These are phyloP conservation scores for Podarcis cretensis DNA, from an alignment of 2,113 vertebrate species.

Conservation along the genomic window DNA sequence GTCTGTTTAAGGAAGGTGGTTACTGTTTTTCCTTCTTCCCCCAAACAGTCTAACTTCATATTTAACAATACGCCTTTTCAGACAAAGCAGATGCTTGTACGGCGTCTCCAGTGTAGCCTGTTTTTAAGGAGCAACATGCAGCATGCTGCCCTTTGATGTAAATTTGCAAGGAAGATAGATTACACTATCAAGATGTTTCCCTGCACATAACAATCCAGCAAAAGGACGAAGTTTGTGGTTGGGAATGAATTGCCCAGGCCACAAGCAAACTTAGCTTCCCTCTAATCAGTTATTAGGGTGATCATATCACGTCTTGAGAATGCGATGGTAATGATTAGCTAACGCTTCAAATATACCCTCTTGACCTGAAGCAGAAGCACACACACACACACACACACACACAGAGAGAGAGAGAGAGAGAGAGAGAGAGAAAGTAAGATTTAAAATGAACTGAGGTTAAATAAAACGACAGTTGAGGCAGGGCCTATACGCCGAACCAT, in stretches of 20 bases:
- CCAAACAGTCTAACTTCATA: conserved; percentile 9
- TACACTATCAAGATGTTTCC: conserved; percentile 63
- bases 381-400: neutral
- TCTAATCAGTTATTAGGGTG: conserved; percentile 68
- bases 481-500: conserved; percentile 52
- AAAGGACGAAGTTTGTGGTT: conserved; percentile 67
- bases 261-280: conserved; percentile 44
- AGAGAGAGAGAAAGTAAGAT: neutral
- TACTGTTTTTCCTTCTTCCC: neutral
- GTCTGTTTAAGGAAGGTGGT: neutral
- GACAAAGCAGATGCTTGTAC: conserved; percentile 36
- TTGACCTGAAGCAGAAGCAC: conserved; percentile 62
- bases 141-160: conserved; percentile 54
- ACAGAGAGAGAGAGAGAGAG: neutral
- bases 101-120: conserved; percentile 19
- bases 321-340: conserved; percentile 61
- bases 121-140: conserved; percentile 51
- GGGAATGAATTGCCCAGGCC: conserved; percentile 59
- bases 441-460: neutral
- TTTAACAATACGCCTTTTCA: conserved; percentile 48
- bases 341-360: conserved; percentile 56
- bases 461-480: conserved; percentile 46
- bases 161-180: conserved; percentile 60
- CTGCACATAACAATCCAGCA: conserved; percentile 59
- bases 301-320: conserved; percentile 67